Evolutionary conservation across 1,140 invertebrate species (phyloP), one percentile per base, ranked within the genome.

Genomic region (Diabrotica undecimpunctata): DNA sequence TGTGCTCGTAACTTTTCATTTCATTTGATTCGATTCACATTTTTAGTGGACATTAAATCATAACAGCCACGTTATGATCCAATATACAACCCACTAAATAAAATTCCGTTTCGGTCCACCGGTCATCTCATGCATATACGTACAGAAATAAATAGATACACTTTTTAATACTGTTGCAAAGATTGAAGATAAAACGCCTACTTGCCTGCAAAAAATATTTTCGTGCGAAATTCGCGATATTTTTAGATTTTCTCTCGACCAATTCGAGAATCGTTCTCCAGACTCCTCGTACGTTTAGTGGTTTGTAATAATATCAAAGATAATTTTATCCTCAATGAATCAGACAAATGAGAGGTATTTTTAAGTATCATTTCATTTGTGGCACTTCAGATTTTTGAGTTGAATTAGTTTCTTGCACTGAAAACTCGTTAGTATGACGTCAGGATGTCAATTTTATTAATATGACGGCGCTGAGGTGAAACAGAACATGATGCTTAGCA

Each of bases 291-390:
- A 46, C 41, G 8, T 8, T n/a, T n/a, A 10, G 8, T 46, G n/a
- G 8, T 46, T 46, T 46, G 41, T 46, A 46, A 46, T 46, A 46
- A 46, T 46, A 46, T 46, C 41, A 46, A 46, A n/a, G 41, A 46
- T 46, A 46, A 46, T 46, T 46, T 46, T 46, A 46, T 46, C n/a
- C 41, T 8, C n/a, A 8, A 46, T 46, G 3, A 46, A 46, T 46
- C 41, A 46, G 41, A 46, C 2, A 46, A 46, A 46, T 5, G 8
- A 10, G 5, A 10, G 5, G n/a, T 46, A 46, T 46, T 46, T 46
- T 46, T n/a, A n/a, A 46, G n/a, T 46, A 46, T n/a, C 41, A 8
- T 54, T 7, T 64, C 39, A 10, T 58, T 57, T 11, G 36, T 25
- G n/a, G 10, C 10, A 12, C 9, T 62, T 36, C 50, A 36, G 11